Evolutionary conservation across 2,113 vertebrate species (phyloP).

Genomic region (Poeciliopsis turrubarensis): DNA sequence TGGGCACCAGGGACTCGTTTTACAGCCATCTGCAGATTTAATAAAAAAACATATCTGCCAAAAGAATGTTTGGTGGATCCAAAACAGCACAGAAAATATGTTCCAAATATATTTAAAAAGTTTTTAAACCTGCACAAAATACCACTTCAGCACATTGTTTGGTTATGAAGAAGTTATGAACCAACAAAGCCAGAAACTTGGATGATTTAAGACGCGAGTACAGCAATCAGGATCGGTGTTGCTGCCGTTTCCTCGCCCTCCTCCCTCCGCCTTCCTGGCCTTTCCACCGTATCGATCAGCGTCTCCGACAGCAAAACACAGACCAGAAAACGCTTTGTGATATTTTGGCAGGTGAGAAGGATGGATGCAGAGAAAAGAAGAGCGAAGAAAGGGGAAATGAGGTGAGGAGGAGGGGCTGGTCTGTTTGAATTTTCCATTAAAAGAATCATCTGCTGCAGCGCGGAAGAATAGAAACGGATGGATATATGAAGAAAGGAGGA

Average conservation of each 20-base stretch:
- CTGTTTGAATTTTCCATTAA: conserved; percentile 59
- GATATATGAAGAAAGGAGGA: conserved; percentile 35
- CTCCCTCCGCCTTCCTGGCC: conserved; percentile 68
- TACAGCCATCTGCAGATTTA: background rate
- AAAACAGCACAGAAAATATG: background rate
- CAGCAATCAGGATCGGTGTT: conserved; percentile 2
- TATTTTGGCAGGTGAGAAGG: conserved; percentile 79
- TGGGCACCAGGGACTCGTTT: background rate
- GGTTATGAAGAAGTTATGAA: background rate
- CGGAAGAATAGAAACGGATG: conserved; percentile 49
- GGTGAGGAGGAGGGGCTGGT: conserved; percentile 10
- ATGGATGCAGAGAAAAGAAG: conserved; percentile 22
- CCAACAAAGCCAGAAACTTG: background rate
- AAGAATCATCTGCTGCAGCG: conserved; percentile 43
- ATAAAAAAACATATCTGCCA: background rate
- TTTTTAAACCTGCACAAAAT: background rate
- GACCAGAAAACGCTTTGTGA: conserved; percentile 76
- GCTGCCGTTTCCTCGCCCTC: conserved; percentile 2
- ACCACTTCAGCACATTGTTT: background rate
- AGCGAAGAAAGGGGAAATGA: conserved; percentile 15
- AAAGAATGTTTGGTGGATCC: background rate
- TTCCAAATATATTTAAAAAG: background rate
- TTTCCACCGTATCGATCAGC: conserved; percentile 86
- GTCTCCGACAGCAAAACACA: conserved; percentile 76
- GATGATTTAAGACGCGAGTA: background rate